Base-by-base conservation (phyloP, 2,113 vertebrate genomes). In the Xiphorhynchus elegans region DNA sequence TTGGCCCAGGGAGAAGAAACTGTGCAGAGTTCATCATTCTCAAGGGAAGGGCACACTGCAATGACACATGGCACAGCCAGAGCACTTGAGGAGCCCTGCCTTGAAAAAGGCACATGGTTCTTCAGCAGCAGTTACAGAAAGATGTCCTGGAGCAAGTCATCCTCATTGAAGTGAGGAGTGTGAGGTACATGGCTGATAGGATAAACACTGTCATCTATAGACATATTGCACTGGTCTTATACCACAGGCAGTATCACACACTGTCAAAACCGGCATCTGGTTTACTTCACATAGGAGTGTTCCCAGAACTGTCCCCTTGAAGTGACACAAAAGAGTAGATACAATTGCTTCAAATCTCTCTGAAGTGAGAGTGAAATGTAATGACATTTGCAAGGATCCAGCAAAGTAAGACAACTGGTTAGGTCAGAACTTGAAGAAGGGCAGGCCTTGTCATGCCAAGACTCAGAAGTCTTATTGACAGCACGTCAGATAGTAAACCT, bases 251-350 rank as follows among this genome's bases (percentile, higher is more conserved):
- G 12, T 31, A 80, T 80, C 83, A 70, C 47, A 85, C 33, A 9
- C 78, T 88, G 75, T 86, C 92, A 94, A 88, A 94, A 76, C 6
- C 35, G 60, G 68, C 84, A 78, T 89, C 89, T 97, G 94, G 33
- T 77, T 84, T 77, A 49, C 64, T 78, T 93, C 91, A 84, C 39
- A 49, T 14, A 14, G 37, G 59, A 90, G 37, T 24, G 23, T 75
- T 93, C 75, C 46, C 68, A 95, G 83, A 76, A 67, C 39, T 44
- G 55, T 77, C 42, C 90, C 39, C 79, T 84, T 70, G 35, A 59
- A 88, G 79, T 47, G 63, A 59, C 42, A 44, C 67, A 31, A 74
- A 80, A 50, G 42, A 44, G 39, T 28, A 39, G 73, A 89, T 12
- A 39, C 55, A 72, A 52, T 75, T 92, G 26, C 68, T 81, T 87